Percentiles rank a stretch among this genome's conserved stretches.
phyloP scores from a whole-genome alignment of 1,140 invertebrate genomes.

The Drosophila ogumai region DNA sequence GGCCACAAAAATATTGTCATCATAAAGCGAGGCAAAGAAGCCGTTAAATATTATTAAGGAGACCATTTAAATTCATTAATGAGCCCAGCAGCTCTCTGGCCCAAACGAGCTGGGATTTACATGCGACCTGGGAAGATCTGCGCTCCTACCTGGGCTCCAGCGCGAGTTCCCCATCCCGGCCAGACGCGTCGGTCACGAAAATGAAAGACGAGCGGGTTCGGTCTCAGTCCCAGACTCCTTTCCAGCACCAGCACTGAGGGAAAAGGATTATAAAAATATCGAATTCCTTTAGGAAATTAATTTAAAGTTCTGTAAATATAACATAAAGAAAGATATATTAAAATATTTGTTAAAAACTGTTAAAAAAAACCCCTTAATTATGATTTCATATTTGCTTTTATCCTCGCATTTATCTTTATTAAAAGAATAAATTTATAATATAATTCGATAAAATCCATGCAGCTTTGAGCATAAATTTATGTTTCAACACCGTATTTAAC shows the following conservation, averaged over 20 bases:
- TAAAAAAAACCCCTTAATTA: too few relatives aligned
- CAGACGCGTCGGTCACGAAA: slow-evolving; percentile 54
- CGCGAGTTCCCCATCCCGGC: slow-evolving; percentile 28
- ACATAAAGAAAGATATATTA: neutral
- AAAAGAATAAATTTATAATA: neutral
- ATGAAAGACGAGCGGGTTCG: slow-evolving; percentile 72
- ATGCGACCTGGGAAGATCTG: slow-evolving; percentile 55
- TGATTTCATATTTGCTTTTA: neutral
- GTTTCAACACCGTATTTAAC: neutral
- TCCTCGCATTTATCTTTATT: too few relatives aligned
- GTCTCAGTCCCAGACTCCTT: slow-evolving; percentile 25
- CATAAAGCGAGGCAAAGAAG: slow-evolving; percentile 84
- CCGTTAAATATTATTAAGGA: slow-evolving; percentile 85
- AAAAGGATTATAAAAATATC: neutral
- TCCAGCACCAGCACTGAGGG: neutral
- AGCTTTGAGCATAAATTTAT: neutral
- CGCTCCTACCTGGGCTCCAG: slow-evolving; percentile 52
- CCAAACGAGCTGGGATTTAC: slow-evolving; percentile 64
- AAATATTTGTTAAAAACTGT: neutral
- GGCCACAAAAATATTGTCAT: slow-evolving; percentile 77
- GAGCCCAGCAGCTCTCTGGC: slow-evolving; percentile 51
- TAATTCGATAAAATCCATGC: neutral
- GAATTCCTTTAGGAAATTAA: neutral
- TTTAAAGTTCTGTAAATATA: too few relatives aligned
- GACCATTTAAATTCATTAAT: slow-evolving; percentile 85